phyloP scores from a whole-genome alignment of 2,888 invertebrate genomes.

The Melitaea athalia region DNA sequence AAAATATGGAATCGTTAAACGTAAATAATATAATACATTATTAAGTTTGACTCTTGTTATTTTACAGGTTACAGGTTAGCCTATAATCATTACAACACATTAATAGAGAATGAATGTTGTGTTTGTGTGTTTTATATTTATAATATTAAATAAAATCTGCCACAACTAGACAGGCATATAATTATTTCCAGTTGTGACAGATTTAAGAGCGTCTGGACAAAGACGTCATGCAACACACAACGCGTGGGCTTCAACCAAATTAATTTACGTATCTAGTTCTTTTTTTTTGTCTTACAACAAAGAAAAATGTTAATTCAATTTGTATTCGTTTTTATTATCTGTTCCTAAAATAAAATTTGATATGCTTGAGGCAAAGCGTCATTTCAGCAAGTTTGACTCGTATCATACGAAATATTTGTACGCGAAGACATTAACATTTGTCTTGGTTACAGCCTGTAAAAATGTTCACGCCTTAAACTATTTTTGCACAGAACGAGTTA shows the following conservation, averaged over 20 bases:
- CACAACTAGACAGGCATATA: too few relatives aligned
- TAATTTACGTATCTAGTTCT: neutral
- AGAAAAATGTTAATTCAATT: neutral
- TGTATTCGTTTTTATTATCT: neutral
- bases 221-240: too few relatives aligned
- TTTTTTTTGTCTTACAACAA: neutral
- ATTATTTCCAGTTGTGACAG: too few relatives aligned
- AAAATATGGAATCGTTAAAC: neutral
- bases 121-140: too few relatives aligned
- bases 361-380: neutral
- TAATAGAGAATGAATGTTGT: too few relatives aligned
- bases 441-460: constrained; percentile 2
- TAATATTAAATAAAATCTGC: too few relatives aligned
- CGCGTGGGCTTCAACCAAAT: too few relatives aligned
- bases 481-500: neutral
- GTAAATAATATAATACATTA: neutral
- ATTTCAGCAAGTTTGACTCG: neutral
- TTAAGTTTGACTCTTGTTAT: too few relatives aligned
- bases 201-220: too few relatives aligned
- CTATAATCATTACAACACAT: too few relatives aligned
- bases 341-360: constrained; percentile 1
- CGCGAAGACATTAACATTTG: neutral
- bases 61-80: too few relatives aligned
- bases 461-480: neutral
- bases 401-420: neutral